Evolutionary conservation across 2,888 invertebrate species (phyloP), one percentile per base, ranked within the genome.

Genomic region (Clitarchus hookeri): DNA sequence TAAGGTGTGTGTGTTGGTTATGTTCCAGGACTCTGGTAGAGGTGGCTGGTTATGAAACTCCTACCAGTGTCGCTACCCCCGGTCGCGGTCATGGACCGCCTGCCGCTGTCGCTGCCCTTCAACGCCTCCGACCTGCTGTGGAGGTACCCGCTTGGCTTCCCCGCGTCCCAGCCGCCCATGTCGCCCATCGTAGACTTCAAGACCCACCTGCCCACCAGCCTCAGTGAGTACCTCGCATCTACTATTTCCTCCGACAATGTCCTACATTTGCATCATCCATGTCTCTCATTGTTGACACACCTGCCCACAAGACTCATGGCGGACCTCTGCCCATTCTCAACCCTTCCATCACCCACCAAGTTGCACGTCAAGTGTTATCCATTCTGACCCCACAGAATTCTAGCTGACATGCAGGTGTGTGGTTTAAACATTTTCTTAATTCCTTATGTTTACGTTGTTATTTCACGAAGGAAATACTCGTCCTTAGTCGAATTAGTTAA

Each of bases 221-320:
- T 97, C 89, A 93, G 93, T 93, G 89, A 90, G 90, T 89, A 84
- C 23, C 53, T 12, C 53, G 8, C 53, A 19, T 4, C 36, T 36
- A 36, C 36, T 3, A 4, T 36, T 4, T 27, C 11, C 65, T 78
- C 19, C 19, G 0, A 0, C 48, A 11, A 6, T n/a, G 0, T 36
- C 36, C 36, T 36, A 36, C 36, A 36, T 4, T 11, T 1, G 44
- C n/a, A 84, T 89, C 89, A 85, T 90, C 89, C 87, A 89, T 89
- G 84, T 90, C 89, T 86, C 90, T 89, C 88, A 93, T 96, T 88
- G 94, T 96, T 87, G 97, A 98, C 90, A 95, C 97, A 90, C 97
- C 97, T 92, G 96, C 96, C 85, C 97, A 97, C 91, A 92, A 98
- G 89, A n/a, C n/a, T n/a, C n/a, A n/a, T n/a, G n/a, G n/a, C n/a